Conservation (phyloP, 2,888 invertebrate species). For the Agrochola litura region DNA sequence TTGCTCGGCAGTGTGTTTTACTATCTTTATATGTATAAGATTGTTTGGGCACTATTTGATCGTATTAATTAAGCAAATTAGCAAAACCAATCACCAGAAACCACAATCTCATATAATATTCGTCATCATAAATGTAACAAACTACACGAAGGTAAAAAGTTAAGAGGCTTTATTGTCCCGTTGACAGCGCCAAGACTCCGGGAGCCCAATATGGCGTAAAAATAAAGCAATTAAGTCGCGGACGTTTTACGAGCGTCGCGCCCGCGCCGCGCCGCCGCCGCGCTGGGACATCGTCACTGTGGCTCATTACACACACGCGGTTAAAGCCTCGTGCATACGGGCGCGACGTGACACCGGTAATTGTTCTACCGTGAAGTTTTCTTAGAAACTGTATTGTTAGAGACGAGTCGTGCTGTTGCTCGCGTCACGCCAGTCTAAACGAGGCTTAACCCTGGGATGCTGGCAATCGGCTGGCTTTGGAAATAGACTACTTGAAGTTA, state of each 20-base stretch:
- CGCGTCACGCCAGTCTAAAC: too few relatives aligned
- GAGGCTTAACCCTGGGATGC: not conserved
- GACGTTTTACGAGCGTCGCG: constrained; percentile 42
- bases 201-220: constrained; percentile 55
- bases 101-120: not conserved
- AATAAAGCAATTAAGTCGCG: constrained; percentile 63
- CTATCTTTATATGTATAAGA: not conserved
- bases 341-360: too few relatives aligned
- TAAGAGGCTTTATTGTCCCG: constrained; percentile 52
- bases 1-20: not conserved
- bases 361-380: too few relatives aligned
- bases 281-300: constrained; percentile 18
- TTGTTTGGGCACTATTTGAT: not conserved
- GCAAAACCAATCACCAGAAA: not conserved
- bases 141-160: constrained; percentile 22
- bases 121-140: constrained; percentile 18
- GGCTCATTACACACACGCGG: constrained; percentile 4
- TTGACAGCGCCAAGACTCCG: constrained; percentile 64
- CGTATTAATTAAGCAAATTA: not conserved
- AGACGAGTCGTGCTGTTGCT: too few relatives aligned
- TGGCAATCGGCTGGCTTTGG: not conserved
- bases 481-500: not conserved
- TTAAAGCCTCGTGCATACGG: not conserved
- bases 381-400: too few relatives aligned
- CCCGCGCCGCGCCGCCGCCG: not conserved